Conservation (phyloP, 1,140 invertebrate genomes). For the Conus ventricosus region DNA sequence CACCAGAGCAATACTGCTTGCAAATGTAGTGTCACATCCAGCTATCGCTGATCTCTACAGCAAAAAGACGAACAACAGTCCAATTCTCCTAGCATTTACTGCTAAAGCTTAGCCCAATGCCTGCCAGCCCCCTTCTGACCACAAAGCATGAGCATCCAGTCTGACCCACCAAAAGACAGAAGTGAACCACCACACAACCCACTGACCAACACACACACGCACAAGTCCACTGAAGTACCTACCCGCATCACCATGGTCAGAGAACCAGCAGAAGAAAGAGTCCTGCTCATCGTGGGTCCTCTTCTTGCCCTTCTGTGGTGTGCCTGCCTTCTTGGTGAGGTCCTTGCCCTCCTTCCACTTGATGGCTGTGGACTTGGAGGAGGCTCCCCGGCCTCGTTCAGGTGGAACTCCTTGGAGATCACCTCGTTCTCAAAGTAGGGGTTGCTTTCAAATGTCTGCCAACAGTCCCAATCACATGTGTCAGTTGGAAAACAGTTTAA, state of each 20-base stretch:
- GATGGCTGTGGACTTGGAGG: conserved; percentile 74
- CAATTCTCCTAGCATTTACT: too few relatives aligned
- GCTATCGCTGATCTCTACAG: too few relatives aligned
- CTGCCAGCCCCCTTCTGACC: too few relatives aligned
- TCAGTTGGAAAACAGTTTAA: too few relatives aligned
- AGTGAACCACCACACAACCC: too few relatives aligned
- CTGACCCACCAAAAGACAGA: too few relatives aligned
- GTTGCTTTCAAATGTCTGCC: conserved; percentile 81
- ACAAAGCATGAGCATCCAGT: too few relatives aligned
- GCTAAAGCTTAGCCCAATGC: too few relatives aligned
- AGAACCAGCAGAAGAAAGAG: conserved; percentile 75
- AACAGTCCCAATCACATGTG: neutral
- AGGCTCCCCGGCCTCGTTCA: conserved; percentile 74
- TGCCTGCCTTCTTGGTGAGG: conserved; percentile 68
- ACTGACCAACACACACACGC: too few relatives aligned
- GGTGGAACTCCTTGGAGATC: conserved; percentile 87
- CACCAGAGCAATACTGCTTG: too few relatives aligned
- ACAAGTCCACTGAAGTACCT: neutral
- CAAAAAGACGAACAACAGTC: too few relatives aligned
- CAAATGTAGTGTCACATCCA: too few relatives aligned
- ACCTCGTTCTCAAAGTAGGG: conserved; percentile 90
- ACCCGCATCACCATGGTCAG: conserved; percentile 71
- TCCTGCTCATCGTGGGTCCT: conserved; percentile 70
- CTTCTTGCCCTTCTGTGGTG: conserved; percentile 66
- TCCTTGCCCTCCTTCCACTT: conserved; percentile 74